Evolutionary conservation across 2,888 invertebrate species (phyloP), one percentile per base, ranked within the genome.

Genomic region (Balanococcus diminutus): DNA sequence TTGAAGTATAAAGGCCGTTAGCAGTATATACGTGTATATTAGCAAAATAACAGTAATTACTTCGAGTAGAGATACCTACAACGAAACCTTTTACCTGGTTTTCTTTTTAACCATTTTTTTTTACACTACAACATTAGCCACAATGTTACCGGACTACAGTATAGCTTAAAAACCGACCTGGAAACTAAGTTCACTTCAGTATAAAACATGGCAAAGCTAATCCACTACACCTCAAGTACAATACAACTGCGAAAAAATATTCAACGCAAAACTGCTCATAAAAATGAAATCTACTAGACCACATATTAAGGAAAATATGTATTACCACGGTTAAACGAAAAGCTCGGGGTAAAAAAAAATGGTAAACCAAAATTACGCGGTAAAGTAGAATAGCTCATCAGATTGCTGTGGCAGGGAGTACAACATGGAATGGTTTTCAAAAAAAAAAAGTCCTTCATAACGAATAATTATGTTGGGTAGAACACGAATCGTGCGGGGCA

Each of bases 401-500:
- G 16, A 16, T 2, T 3, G 42, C 42, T 16, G 42, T 16, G 42
- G 42, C 14, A 42, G 14, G 14, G 14, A 3, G 42, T n/a, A n/a
- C 14, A 42, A 16, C 42, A 16, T 16, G 42, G 0, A 16, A 42
- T 11, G 42, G 42, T 42, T n/a, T n/a, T n/a, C 9, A 19, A 16
- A 4, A 16, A 31, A 72, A 72, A 72, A 72, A 72, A 31, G 72
- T 72, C 72, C 72, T 72, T 72, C 28, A 72, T 72, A 72, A 31
- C 72, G 72, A 72, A 72, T 72, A 72, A 72, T 72, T 72, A 72
- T 72, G 72, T 72, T 14, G 72, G 56, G 72, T 72, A 72, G 16
- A 25, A 31, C 31, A 31, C 28, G 56, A 56, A n/a, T n/a, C n/a
- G n/a, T n/a, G n/a, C n/a, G n/a, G n/a, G 16, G 42, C 19, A 25